Evolutionary conservation across 2,113 vertebrate genomes (phyloP).

Genomic region (Brachyhypopomus occidentalis): DNA sequence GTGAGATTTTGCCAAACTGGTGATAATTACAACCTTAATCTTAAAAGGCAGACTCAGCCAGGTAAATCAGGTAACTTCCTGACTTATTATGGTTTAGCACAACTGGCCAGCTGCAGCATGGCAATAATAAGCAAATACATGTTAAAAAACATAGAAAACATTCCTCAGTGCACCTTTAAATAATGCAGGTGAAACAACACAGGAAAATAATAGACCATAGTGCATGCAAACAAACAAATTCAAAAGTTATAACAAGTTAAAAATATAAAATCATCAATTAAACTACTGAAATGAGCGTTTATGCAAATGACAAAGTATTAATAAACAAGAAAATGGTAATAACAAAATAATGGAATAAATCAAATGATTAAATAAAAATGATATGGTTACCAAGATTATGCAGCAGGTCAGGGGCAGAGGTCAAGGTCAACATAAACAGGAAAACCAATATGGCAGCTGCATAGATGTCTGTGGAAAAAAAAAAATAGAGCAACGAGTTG

Average conservation of each 20-base stretch:
- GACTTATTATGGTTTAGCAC: not conserved
- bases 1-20: too few species aligned
- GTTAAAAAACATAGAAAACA: not conserved
- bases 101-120: not conserved
- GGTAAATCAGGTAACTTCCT: not conserved
- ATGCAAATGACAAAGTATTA: constrained; percentile 22
- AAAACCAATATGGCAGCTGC: constrained; percentile 96
- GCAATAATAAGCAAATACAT: constrained; percentile 11
- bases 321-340: constrained; percentile 33
- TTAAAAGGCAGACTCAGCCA: not conserved
- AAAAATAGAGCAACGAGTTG: constrained; percentile 92
- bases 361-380: constrained; percentile 92
- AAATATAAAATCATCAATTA: not conserved
- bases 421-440: constrained; percentile 99
- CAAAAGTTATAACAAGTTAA: not conserved
- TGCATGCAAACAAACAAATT: not conserved
- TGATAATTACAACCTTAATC: not conserved
- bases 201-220: not conserved
- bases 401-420: constrained; percentile 98
- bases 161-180: constrained; percentile 3
- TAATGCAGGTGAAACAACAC: not conserved
- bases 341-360: constrained; percentile 65
- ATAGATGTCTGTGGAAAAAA: constrained; percentile 92
- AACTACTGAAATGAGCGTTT: constrained; percentile 17
- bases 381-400: constrained; percentile 99